A percentile compares a stretch with the other conserved stretches of the same genome.
phyloP scores from a whole-genome alignment of 2,113 vertebrate species.

The Hyaena hyaena region DNA sequence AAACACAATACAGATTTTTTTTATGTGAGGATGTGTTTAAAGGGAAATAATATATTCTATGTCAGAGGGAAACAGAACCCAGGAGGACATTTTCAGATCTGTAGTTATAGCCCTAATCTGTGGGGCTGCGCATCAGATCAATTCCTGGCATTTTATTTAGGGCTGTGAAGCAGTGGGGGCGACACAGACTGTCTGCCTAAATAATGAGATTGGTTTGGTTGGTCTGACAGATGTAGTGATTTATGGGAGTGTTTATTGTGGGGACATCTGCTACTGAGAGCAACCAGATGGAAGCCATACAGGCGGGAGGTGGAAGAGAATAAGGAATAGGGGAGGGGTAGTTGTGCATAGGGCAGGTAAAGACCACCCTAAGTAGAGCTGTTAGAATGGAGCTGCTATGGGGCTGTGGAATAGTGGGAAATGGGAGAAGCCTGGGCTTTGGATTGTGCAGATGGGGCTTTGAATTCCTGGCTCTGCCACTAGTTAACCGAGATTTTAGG shows the following conservation, averaged over 20 bases:
- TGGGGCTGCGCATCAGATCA: not conserved
- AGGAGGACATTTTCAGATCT: not conserved
- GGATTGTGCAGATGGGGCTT: not conserved
- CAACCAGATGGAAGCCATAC: not conserved
- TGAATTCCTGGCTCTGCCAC: not conserved
- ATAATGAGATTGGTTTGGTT: not conserved
- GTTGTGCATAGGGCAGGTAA: not conserved
- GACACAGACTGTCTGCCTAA: not conserved
- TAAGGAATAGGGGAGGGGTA: not conserved
- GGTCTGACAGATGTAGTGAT: constrained; percentile 17
- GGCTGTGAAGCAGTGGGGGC: not conserved
- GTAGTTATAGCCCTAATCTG: no score
- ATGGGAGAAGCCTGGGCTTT: not conserved
- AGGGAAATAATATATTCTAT: not conserved
- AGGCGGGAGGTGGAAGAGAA: not conserved
- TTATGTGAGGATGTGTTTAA: not conserved
- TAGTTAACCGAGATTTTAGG: not conserved
- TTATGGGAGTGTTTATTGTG: not conserved
- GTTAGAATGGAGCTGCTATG: not conserved
- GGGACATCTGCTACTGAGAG: not conserved
- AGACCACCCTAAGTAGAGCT: not conserved
- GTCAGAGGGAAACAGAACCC: not conserved
- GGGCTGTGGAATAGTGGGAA: no score
- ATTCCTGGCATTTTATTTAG: not conserved
- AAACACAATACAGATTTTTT: not conserved